Conservation (phyloP, 2,113 vertebrate genomes). For the Syrrhaptes paradoxus region DNA sequence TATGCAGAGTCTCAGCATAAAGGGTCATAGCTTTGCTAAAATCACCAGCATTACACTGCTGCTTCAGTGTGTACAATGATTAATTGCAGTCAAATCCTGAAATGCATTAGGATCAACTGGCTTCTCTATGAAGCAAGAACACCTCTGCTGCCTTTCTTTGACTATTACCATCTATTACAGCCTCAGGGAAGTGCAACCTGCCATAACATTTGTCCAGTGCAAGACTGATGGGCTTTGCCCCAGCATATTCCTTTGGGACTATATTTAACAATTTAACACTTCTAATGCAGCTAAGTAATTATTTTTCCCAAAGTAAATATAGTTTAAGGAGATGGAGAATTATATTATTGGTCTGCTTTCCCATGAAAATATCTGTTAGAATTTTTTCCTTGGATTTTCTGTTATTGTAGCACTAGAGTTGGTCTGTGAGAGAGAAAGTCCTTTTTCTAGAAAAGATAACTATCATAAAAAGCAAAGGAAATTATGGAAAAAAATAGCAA, state of each 20-base stretch:
- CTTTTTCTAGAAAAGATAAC: not conserved
- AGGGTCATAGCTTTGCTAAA: not conserved
- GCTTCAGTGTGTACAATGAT: not conserved
- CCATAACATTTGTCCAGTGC: not conserved
- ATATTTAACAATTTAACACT: not conserved
- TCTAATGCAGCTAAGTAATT: not conserved
- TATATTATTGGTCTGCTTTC: not conserved
- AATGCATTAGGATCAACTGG: not conserved
- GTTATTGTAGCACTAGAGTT: not conserved
- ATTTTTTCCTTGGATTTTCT: not conserved
- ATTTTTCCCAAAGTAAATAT: not conserved
- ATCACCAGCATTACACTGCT: not conserved
- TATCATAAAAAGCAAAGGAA: not conserved
- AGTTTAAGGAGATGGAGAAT: not conserved
- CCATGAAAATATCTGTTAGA: not conserved
- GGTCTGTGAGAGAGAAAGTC: not conserved
- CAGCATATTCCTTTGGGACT: not conserved
- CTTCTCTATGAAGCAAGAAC: not conserved
- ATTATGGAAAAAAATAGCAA: not conserved
- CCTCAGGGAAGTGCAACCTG: not conserved
- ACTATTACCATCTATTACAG: not conserved
- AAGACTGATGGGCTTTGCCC: not conserved
- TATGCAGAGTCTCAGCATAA: not conserved
- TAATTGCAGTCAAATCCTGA: constrained; percentile 7
- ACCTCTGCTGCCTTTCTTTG: not conserved